Evolutionary conservation across 2,113 vertebrate genomes (phyloP), one percentile per base, ranked within the genome.

Genomic region (Apteryx owenii): DNA sequence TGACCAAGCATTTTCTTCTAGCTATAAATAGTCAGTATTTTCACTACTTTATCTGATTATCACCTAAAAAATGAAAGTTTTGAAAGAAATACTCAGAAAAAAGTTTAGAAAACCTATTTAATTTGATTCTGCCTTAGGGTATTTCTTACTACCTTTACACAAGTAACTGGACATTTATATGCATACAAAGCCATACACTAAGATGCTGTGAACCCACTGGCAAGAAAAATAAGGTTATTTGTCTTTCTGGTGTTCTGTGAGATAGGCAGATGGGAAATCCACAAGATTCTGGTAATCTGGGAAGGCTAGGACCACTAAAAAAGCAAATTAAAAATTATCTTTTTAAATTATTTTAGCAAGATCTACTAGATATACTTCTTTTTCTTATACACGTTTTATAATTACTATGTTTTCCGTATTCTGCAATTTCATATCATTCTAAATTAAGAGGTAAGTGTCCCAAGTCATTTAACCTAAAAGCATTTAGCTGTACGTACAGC

Each of bases 31-130:
- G 31, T 29, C 62, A 72, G 4, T 48, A 40, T n/a, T 88, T 85
- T 68, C 90, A 54, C 23, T 85, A 60, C 21, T 91, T 31, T 13
- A 60, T 44, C 77, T 73, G 25, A 62, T 42, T 36, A 44, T 87
- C 42, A 60, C 36, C 33, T 73, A 85, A 93, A 77, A 87, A 91
- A 12, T 44, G 73, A 87, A 85, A 92, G 21, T n/a, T 95, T 85
- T 80, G 84, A 28, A 94, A 88, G 13, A 93, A 73, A 17, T 22
- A 64, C 46, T 69, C 53, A 11, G 82, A 82, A 25, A 85, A 40
- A 82, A 56, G 14, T 29, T 58, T 31, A 62, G 19, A 54, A 85
- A 87, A 17, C 62, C 68, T 33, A 56, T 68, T 81, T 81, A 44
- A 84, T 86, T 79, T 85, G 12, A 77, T 79, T 36, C 14, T 80